Evolutionary conservation across 2,113 vertebrate genomes (phyloP).

Genomic region (Syngnathus floridae): DNA sequence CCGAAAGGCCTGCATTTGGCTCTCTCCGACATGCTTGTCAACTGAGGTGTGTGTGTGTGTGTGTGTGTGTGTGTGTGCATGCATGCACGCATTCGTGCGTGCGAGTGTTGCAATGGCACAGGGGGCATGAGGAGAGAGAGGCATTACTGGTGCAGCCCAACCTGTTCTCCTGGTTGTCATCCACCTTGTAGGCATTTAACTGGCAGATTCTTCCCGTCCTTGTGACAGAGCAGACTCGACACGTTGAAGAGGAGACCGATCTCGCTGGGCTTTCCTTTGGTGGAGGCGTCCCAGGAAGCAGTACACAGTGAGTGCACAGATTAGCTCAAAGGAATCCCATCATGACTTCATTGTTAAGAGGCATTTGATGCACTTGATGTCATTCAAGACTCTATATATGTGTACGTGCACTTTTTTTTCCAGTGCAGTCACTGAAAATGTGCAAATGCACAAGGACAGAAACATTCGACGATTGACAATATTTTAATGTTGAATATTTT

Average conservation of each 20-base stretch:
- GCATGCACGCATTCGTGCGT: no score
- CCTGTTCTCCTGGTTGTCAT: conserved; percentile 61
- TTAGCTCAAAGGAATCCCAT: background rate
- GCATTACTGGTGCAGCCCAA: conserved; percentile 51
- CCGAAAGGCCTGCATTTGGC: no score
- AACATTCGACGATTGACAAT: no score
- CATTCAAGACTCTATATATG: background rate
- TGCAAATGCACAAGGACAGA: no score
- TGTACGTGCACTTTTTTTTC: no score
- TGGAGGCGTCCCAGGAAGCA: conserved; percentile 17
- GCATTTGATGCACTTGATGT: background rate
- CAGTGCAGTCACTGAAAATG: no score
- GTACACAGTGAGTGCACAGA: conserved; percentile 44
- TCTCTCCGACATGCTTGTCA: no score
- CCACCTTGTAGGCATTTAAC: conserved; percentile 43
- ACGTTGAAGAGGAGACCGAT: conserved; percentile 40
- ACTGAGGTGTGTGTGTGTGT: no score
- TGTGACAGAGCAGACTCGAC: conserved; percentile 30
- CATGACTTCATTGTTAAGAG: background rate
- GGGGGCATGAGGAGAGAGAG: conserved; percentile 21
- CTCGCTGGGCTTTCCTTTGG: conserved; percentile 3
- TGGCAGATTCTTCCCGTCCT: conserved; percentile 20
- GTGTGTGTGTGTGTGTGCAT: no score
- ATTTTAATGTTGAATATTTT: background rate
- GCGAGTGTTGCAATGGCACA: conserved; percentile 11